phyloP scores from a whole-genome alignment of 2,113 vertebrate genomes.

The Ia io region DNA sequence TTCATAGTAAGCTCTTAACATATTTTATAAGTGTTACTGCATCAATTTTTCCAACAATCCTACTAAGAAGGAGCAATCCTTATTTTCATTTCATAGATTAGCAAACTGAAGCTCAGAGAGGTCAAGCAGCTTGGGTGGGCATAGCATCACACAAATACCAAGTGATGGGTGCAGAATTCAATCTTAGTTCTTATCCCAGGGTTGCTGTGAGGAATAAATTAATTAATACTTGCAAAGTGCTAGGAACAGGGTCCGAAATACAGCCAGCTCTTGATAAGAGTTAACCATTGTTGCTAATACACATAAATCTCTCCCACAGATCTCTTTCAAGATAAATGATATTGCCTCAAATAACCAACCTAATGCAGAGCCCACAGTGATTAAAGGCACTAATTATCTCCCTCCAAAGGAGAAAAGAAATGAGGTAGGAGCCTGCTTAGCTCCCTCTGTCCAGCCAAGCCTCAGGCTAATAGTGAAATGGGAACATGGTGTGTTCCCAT shows the following conservation, averaged over 20 bases:
- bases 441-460: background rate
- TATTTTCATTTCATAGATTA: background rate
- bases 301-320: background rate
- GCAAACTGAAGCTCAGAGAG: background rate
- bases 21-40: background rate
- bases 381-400: background rate
- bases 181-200: background rate
- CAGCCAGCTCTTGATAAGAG: background rate
- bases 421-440: background rate
- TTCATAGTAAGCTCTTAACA: background rate
- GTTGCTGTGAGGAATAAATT: background rate
- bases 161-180: rapidly evolving
- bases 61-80: background rate
- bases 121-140: background rate
- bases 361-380: background rate
- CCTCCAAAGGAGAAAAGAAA: background rate
- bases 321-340: background rate
- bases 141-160: background rate
- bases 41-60: background rate
- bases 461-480: background rate
- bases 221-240: background rate
- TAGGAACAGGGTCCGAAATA: background rate
- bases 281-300: background rate
- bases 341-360: background rate
- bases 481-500: background rate